phyloP scores from a whole-genome alignment of 2,113 vertebrate species.

The Lanius ludovicianus region DNA sequence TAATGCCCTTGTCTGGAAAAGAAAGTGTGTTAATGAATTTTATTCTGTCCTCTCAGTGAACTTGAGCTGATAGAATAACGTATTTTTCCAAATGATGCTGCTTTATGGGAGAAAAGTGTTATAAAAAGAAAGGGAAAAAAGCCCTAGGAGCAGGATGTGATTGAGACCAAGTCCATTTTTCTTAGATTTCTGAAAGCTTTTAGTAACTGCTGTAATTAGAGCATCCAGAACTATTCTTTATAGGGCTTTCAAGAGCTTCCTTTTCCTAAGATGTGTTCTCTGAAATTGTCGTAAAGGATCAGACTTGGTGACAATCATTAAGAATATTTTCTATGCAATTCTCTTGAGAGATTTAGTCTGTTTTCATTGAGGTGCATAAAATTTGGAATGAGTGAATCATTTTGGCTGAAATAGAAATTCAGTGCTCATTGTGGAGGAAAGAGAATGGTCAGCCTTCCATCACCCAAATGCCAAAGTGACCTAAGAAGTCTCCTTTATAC shows the following conservation, averaged over 20 bases:
- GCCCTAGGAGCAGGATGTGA: not conserved
- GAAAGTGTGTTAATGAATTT: not conserved
- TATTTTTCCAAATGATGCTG: not conserved
- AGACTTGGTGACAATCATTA: not conserved
- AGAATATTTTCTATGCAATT: not conserved
- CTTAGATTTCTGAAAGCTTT: not conserved
- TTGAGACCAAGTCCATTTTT: not conserved
- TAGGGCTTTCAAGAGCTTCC: not conserved
- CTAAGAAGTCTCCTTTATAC: not conserved
- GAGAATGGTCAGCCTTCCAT: not conserved
- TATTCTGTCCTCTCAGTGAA: not conserved
- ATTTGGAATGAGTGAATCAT: not conserved
- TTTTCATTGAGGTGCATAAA: not conserved
- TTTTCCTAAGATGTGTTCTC: not conserved
- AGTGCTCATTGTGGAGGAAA: not conserved
- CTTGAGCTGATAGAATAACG: not conserved
- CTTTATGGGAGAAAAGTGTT: not conserved
- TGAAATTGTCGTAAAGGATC: not conserved
- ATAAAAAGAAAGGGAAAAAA: not conserved
- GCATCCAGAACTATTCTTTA: not conserved
- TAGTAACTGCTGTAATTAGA: not conserved
- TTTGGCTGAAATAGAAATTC: not conserved
- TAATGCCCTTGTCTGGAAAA: conserved; percentile 53
- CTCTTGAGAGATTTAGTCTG: not conserved
- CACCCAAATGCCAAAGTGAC: fast-evolving